Conservation (phyloP, 2,888 invertebrate species). For the Temnothorax unifasciatus region DNA sequence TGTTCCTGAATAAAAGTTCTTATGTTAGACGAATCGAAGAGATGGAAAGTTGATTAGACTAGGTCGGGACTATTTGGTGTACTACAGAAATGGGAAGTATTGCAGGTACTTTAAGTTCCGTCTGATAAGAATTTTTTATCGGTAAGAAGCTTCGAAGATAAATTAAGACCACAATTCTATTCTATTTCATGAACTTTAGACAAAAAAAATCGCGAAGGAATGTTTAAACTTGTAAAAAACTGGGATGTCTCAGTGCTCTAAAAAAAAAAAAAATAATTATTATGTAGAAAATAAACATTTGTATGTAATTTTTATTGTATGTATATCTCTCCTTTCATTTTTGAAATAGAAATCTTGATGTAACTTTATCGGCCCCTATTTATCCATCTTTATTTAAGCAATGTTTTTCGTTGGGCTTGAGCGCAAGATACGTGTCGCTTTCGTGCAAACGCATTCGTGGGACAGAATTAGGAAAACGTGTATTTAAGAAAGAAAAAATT, state of each 20-base stretch:
- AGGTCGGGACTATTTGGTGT: no score
- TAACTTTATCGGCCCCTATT: not conserved
- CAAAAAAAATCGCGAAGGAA: not conserved
- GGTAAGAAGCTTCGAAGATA: no score
- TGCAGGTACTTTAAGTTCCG: no score
- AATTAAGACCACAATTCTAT: no score
- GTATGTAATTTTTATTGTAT: not conserved
- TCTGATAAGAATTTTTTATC: no score
- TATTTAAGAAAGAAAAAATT: not conserved
- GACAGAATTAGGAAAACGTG: not conserved
- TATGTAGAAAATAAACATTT: no score
- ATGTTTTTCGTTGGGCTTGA: not conserved
- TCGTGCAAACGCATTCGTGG: not conserved
- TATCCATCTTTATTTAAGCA: not conserved
- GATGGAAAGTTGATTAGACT: no score
- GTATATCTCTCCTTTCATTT: not conserved
- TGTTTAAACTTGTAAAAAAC: not conserved
- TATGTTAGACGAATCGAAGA: no score
- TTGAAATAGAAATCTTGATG: not conserved
- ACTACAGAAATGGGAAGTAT: no score
- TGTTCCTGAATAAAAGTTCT: no score
- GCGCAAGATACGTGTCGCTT: no score
- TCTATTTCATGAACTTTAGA: not conserved
- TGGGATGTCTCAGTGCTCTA: not conserved
- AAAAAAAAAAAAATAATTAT: no score